Base-by-base conservation (phyloP, 2,113 vertebrate genomes). In the Arizona elegans region DNA sequence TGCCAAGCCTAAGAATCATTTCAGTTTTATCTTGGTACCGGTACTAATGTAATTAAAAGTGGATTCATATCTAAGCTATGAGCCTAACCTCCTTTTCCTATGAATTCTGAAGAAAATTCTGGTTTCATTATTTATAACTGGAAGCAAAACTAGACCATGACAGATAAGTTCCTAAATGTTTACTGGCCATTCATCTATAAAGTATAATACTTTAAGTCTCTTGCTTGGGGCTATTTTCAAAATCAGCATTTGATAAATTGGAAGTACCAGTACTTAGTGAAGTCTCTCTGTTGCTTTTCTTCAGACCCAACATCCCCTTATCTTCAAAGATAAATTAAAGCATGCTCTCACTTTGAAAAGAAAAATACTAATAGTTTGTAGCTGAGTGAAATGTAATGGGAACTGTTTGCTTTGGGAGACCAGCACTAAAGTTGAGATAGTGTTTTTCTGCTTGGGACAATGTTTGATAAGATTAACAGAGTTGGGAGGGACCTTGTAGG, bases 181-280 rank as follows among this genome's bases (percentile, higher is more conserved):
- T 97, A 95, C 95, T 97, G 97, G 98, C 98, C 95, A 96, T 97
- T 98, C 98, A 97, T 97, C 97, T 98, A 97, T 96, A 97, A 95
- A 97, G 95, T 95, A 90, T 95, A 97, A 96, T 96, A 97, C 96
- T 97, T 97, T 97, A 96, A 97, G 97, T 97, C 95, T 97, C 97
- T 97, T 94, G 97, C 96, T 97, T 97, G 96, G 0, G 29, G 96
- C 96, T 97, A 95, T 97, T 98, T 97, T 95, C 96, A 96, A 96
- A 97, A 97, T 95, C 91, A 97, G 95, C 96, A 96, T 93, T 96
- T 98, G 97, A 98, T 98, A 97, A 97, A 97, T 97, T 94, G 95
- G 89, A 96, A 96, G 95, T 54, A 50, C 15, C 12, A 53, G 86
- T 88, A 50, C 94, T 95, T 91, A 92, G 95, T 86, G 96, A 95